phyloP scores from a whole-genome alignment of 2,797 vertebrate genomes.

The Philypnodon macrostomus region DNA sequence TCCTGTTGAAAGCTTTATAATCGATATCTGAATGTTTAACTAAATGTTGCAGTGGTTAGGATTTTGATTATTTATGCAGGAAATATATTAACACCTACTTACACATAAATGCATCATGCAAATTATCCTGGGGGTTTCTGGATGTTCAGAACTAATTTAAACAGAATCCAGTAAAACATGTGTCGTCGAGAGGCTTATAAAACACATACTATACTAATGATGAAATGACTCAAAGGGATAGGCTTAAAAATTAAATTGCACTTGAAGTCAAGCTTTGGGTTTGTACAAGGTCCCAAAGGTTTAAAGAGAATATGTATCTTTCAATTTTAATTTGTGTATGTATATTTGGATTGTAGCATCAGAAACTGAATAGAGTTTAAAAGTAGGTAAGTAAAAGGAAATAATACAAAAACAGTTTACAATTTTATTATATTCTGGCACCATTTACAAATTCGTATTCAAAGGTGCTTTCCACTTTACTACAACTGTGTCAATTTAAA shows the following conservation, averaged over 20 bases:
- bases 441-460: background rate
- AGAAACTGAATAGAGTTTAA: too few relatives aligned
- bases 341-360: background rate
- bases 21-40: background rate
- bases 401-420: background rate
- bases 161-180: conserved; percentile 5
- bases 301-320: conserved; percentile 1
- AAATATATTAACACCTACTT: conserved; percentile 5
- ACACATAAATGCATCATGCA: conserved; percentile 1
- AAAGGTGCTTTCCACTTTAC: conserved; percentile 18
- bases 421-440: background rate
- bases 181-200: conserved; percentile 7
- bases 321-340: background rate
- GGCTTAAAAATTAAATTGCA: conserved; percentile 6
- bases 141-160: conserved; percentile 5
- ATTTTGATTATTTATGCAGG: conserved; percentile 1
- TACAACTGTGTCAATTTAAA: conserved; percentile 42
- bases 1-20: background rate
- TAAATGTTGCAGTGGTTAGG: background rate
- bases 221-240: conserved; percentile 5
- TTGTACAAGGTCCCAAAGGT: background rate
- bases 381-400: too few relatives aligned
- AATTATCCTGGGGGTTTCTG: background rate
- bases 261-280: conserved; percentile 1
- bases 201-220: conserved; percentile 14